A percentile compares a stretch with the other conserved stretches of the same genome.
phyloP scores from a whole-genome alignment of 2,113 vertebrate species.

The Nestor notabilis region DNA sequence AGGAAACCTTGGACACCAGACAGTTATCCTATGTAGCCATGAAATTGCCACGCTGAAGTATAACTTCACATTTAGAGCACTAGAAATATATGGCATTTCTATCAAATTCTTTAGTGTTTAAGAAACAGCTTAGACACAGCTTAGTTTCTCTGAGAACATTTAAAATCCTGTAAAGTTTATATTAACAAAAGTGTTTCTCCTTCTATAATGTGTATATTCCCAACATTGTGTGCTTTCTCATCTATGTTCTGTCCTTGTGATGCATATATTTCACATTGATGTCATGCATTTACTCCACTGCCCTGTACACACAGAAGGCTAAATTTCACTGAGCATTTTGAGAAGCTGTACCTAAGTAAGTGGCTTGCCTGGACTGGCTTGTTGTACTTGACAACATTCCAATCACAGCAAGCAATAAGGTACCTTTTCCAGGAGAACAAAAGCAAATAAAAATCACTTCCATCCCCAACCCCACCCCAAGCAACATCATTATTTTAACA shows the following conservation, averaged over 20 bases:
- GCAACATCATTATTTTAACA: neutral
- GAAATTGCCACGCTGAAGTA: neutral
- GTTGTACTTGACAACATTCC: neutral
- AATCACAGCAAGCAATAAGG: neutral
- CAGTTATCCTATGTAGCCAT: accelerated
- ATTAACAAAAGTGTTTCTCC: neutral
- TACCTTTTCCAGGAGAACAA: neutral
- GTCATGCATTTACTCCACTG: accelerated
- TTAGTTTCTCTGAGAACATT: neutral
- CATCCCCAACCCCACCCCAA: neutral
- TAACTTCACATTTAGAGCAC: neutral
- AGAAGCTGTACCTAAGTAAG: neutral
- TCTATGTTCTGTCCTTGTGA: neutral
- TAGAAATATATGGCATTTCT: neutral
- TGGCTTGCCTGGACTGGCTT: neutral
- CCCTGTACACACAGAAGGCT: neutral
- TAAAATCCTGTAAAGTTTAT: neutral
- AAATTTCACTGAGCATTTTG: neutral
- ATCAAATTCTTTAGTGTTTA: neutral
- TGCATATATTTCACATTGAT: neutral
- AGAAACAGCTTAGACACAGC: neutral
- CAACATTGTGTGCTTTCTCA: neutral
- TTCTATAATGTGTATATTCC: accelerated
- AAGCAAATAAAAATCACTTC: neutral
- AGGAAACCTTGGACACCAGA: neutral